Percentiles rank a stretch among this genome's conserved stretches.
Conservation (phyloP, 2,113 vertebrate genomes). For the Pangasianodon gigas region DNA sequence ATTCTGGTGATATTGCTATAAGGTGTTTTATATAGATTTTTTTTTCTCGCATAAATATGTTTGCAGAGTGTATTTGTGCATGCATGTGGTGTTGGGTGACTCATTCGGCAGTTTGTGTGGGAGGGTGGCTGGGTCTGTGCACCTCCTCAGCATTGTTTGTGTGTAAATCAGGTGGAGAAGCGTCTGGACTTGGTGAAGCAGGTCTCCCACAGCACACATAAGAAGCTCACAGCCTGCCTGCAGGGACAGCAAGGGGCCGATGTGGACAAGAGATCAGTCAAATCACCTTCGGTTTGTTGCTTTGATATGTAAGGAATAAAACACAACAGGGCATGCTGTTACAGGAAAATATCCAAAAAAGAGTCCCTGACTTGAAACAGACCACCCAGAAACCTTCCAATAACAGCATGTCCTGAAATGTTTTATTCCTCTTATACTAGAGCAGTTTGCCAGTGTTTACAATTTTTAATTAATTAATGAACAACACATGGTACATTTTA, state of each 20-base stretch:
- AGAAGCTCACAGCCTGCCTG: conserved; percentile 94
- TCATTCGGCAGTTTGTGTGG: conserved; percentile 27
- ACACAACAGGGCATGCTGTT: background rate
- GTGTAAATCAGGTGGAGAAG: conserved; percentile 86
- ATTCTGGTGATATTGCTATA: background rate
- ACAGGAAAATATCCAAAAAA: background rate
- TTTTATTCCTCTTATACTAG: background rate
- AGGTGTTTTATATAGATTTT: background rate
- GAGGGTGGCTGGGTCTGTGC: conserved; percentile 21
- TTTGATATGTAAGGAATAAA: background rate
- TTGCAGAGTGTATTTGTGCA: conserved; percentile 12
- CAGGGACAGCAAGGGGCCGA: conserved; percentile 95
- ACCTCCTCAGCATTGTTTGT: conserved; percentile 5
- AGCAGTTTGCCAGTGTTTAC: background rate
- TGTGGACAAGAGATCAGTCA: conserved; percentile 92
- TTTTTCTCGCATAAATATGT: background rate
- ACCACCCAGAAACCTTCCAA: background rate
- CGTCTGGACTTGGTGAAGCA: conserved; percentile 96
- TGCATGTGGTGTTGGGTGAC: conserved; percentile 12
- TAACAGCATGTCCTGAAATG: background rate
- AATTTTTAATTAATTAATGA: background rate
- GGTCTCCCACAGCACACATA: conserved; percentile 96
- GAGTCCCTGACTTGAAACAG: background rate
- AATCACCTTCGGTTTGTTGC: conserved; percentile 74
- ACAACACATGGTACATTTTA: background rate